phyloP scores from a whole-genome alignment of 2,888 invertebrate genomes.

The Chaitophorus viminalis region DNA sequence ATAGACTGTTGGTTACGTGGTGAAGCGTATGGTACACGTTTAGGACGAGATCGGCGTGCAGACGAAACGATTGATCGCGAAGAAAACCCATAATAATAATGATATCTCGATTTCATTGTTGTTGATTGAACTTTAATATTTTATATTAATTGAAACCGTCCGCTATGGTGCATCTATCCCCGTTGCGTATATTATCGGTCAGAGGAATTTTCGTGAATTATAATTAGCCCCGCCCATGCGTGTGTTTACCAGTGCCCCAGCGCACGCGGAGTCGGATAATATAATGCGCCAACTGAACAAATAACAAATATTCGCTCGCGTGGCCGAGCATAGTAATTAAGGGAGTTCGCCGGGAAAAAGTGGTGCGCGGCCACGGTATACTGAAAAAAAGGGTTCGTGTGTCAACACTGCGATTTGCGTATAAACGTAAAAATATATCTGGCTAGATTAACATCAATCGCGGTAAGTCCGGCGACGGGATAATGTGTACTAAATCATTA shows the following conservation, averaged over 20 bases:
- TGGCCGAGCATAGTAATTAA: conserved; percentile 38
- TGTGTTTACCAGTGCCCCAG: neutral
- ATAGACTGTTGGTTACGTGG: too few relatives aligned
- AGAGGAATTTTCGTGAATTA: neutral
- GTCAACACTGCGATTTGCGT: neutral
- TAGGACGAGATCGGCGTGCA: too few relatives aligned
- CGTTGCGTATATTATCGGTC: neutral
- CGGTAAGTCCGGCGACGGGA: neutral
- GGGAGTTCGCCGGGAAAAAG: neutral
- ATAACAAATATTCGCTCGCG: conserved; percentile 25
- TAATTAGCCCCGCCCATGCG: neutral
- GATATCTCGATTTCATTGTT: neutral
- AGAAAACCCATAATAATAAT: too few relatives aligned
- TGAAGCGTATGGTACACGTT: too few relatives aligned
- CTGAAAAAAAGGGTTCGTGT: neutral
- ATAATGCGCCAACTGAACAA: neutral
- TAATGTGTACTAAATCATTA: neutral
- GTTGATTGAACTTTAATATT: neutral
- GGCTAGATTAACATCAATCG: neutral
- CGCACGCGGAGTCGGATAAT: neutral
- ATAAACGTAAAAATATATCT: neutral
- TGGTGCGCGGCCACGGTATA: neutral
- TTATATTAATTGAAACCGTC: neutral
- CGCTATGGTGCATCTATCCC: neutral
- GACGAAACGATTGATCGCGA: too few relatives aligned